Evolutionary conservation across 2,113 vertebrate species (phyloP).

Genomic region (Atlantisia rogersi): DNA sequence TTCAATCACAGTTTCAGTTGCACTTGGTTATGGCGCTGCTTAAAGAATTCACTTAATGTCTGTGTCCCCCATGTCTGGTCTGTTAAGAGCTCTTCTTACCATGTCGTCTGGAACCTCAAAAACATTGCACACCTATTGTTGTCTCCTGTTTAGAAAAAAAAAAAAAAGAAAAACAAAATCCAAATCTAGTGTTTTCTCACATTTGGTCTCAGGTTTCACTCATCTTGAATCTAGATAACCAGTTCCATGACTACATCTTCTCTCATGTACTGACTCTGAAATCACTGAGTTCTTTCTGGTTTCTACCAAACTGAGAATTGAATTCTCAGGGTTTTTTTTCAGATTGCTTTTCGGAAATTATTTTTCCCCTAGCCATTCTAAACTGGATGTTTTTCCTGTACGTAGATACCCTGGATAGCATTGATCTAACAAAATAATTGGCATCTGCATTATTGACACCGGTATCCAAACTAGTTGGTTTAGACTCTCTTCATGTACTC

Average conservation of each 20-base stretch:
- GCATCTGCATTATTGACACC: not conserved
- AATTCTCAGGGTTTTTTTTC: not conserved
- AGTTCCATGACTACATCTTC: not conserved
- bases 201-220: not conserved
- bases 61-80: not conserved
- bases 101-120: not conserved
- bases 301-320: not conserved
- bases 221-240: not conserved
- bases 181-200: not conserved
- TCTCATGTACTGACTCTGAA: not conserved
- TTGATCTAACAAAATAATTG: not conserved
- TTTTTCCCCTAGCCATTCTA: not conserved
- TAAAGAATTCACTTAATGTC: not conserved
- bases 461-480: not conserved
- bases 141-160: not conserved
- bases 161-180: not conserved
- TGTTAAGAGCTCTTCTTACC: not conserved
- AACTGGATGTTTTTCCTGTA: not conserved
- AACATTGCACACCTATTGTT: not conserved
- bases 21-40: not conserved
- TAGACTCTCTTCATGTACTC: not conserved
- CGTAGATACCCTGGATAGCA: not conserved
- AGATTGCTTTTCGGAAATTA: not conserved
- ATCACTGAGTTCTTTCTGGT: not conserved
- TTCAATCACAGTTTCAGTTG: not conserved